Conservation (phyloP, 2,888 invertebrate genomes). For the Amphipoea oculea region DNA sequence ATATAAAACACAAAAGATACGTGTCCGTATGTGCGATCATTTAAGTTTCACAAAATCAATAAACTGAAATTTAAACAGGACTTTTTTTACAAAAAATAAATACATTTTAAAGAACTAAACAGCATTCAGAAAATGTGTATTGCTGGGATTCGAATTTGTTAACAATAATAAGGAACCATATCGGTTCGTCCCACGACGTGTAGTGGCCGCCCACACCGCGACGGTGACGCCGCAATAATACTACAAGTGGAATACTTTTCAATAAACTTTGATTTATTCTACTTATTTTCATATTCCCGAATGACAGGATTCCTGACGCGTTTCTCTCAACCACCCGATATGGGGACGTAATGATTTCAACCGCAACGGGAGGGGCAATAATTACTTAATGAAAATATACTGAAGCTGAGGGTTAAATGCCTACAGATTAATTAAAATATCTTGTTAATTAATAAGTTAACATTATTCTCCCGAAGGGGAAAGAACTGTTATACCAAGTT, state of each 20-base stretch:
- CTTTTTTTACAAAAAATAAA: neutral
- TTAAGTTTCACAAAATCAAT: neutral
- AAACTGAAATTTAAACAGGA: neutral
- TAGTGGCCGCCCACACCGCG: conserved; percentile 76
- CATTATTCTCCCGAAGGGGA: conserved; percentile 6
- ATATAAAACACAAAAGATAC: neutral
- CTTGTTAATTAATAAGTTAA: conserved; percentile 38
- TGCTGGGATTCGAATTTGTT: conserved; percentile 72
- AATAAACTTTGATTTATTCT: conserved; percentile 81
- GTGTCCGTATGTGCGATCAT: neutral
- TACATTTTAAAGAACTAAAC: conserved; percentile 21
- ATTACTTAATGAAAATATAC: conserved; percentile 36
- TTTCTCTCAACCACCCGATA: conserved; percentile 9
- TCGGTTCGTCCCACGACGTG: conserved; percentile 78
- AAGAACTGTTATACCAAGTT: conserved; percentile 16
- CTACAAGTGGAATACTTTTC: conserved; percentile 78
- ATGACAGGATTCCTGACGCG: conserved; percentile 53
- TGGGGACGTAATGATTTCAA: conserved; percentile 11
- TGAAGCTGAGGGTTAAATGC: conserved; percentile 14
- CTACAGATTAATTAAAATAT: conserved; percentile 30
- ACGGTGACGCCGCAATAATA: conserved; percentile 80
- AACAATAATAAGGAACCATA: conserved; percentile 75
- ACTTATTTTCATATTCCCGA: conserved; percentile 72
- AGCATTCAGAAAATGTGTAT: conserved; percentile 41
- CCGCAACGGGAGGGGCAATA: conserved; percentile 21